Evolutionary conservation across 1,140 invertebrate genomes (phyloP).

Genomic region (Orussus abietinus): DNA sequence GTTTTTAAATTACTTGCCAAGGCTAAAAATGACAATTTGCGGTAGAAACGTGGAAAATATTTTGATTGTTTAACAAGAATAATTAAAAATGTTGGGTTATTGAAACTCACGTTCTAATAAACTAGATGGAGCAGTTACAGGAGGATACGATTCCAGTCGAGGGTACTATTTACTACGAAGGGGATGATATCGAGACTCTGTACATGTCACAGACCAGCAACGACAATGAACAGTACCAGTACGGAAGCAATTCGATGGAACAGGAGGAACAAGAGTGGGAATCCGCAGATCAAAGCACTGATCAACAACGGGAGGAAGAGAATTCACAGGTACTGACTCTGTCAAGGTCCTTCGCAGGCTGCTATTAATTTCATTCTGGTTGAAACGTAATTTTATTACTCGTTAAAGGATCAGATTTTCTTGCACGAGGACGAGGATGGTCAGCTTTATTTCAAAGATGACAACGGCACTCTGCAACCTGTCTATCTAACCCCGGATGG

Average conservation of each 20-base stretch:
- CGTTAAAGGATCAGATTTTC: conserved; percentile 45
- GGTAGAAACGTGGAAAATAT: too few relatives aligned
- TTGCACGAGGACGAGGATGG: conserved; percentile 49
- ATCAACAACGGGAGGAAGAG: conserved; percentile 35
- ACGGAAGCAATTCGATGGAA: conserved; percentile 30
- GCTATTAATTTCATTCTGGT: too few relatives aligned
- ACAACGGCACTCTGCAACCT: conserved; percentile 42
- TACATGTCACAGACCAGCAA: conserved; percentile 39
- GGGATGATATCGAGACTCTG: conserved; percentile 42
- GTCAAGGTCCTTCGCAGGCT: too few relatives aligned
- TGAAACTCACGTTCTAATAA: too few relatives aligned
- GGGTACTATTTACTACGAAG: conserved; percentile 48
- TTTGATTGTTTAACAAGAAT: too few relatives aligned
- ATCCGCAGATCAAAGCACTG: conserved; percentile 21
- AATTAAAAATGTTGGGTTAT: too few relatives aligned
- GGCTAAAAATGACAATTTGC: too few relatives aligned
- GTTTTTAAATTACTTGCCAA: too few relatives aligned
- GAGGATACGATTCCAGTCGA: conserved; percentile 39
- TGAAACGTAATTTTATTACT: conserved; percentile 8
- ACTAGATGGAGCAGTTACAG: conserved; percentile 41
- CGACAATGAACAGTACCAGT: conserved; percentile 41
- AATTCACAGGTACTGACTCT: conserved; percentile 33
- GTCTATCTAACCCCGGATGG: conserved; percentile 50
- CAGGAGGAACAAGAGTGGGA: conserved; percentile 43
- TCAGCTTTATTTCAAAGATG: conserved; percentile 50